phyloP scores from a whole-genome alignment of 2,888 invertebrate species.

The Diaphora mendica region DNA sequence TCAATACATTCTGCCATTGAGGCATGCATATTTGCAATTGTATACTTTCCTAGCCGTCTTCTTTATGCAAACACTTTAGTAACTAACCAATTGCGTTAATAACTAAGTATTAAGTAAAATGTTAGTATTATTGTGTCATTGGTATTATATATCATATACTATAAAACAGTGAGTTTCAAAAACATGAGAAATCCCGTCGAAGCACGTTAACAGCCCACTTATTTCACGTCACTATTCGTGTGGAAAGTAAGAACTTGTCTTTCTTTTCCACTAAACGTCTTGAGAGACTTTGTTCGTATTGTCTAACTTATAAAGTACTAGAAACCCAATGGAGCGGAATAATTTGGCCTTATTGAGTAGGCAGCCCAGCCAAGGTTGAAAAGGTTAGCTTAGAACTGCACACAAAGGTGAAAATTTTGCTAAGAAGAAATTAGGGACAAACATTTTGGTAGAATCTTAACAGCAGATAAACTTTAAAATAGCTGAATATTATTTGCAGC shows the following conservation, averaged over 20 bases:
- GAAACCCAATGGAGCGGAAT: conserved; percentile 19
- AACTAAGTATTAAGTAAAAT: background rate
- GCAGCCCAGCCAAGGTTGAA: conserved; percentile 16
- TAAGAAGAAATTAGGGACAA: background rate
- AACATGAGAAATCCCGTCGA: background rate
- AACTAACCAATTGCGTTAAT: background rate
- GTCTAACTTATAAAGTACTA: conserved; percentile 13
- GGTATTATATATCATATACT: background rate
- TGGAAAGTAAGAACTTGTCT: conserved; percentile 1
- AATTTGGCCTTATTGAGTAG: conserved; percentile 12
- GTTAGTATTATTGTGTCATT: too few relatives aligned
- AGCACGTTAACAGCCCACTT: background rate
- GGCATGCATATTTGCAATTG: too few relatives aligned
- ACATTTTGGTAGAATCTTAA: background rate
- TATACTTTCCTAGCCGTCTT: background rate
- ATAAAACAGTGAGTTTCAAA: background rate
- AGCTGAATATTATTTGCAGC: background rate
- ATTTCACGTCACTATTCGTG: conserved; percentile 3
- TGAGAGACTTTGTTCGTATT: conserved; percentile 7
- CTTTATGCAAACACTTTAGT: background rate
- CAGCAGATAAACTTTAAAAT: background rate
- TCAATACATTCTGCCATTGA: too few relatives aligned
- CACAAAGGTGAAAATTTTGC: conserved; percentile 14
- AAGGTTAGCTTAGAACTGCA: conserved; percentile 9
- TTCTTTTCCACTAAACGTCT: conserved; percentile 6